Percentiles rank a stretch among this genome's conserved stretches.
These are phyloP conservation scores for Trachemys scripta DNA, from an alignment of 2,113 vertebrate genomes.

Conservation along the genomic window DNA sequence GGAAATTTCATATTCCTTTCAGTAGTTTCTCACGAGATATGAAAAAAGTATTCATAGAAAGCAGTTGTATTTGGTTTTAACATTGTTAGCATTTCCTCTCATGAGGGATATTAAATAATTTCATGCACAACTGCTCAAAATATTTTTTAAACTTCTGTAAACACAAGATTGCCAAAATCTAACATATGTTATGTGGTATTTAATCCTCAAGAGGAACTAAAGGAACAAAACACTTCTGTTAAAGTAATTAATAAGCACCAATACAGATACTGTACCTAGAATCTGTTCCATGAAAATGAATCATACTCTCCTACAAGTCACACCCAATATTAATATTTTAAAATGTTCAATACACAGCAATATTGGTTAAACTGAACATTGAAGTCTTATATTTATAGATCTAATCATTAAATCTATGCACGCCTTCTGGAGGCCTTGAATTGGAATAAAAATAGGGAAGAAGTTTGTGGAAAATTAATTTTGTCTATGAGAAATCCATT, in stretches of 20 bases:
- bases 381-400: conserved; percentile 47
- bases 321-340: conserved; percentile 66
- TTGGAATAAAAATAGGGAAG: conserved; percentile 45
- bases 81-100: conserved; percentile 84
- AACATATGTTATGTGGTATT: conserved; percentile 79
- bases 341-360: conserved; percentile 51
- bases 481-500: conserved; percentile 45
- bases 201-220: conserved; percentile 75
- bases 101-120: conserved; percentile 84
- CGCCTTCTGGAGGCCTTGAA: conserved; percentile 60
- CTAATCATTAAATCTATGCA: conserved; percentile 54
- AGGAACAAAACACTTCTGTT: conserved; percentile 80
- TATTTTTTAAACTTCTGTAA: conserved; percentile 82
- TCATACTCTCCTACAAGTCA: conserved; percentile 73
- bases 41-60: conserved; percentile 79
- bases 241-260: conserved; percentile 82
- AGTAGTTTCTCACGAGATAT: conserved; percentile 79
- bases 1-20: conserved; percentile 74
- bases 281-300: conserved; percentile 75
- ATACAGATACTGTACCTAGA: conserved; percentile 67
- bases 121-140: conserved; percentile 82
- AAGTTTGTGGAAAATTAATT: conserved; percentile 63
- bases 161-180: conserved; percentile 80
- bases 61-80: conserved; percentile 73
- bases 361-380: conserved; percentile 18